Base-by-base conservation (phyloP, 1,140 invertebrate genomes). In the Coenobita brevimanus region DNA sequence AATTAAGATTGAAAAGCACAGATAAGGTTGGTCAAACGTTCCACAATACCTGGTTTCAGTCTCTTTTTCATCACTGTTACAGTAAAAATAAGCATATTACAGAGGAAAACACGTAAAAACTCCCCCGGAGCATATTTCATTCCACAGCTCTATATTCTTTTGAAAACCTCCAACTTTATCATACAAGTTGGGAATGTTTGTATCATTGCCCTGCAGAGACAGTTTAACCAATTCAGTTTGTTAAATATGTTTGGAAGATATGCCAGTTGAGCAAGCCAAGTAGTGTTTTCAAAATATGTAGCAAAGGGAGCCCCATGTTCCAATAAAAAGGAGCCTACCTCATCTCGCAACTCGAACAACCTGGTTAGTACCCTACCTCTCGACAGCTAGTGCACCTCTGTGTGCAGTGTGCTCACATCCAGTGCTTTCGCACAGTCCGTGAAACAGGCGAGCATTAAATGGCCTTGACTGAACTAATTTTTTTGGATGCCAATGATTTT, bases 131-230 rank as follows among this genome's bases (percentile, higher is more conserved):
- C 69, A 73, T 73, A 36, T 73, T 73, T 73, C n/a, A n/a, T 73
- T 36, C 21, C 38, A 41, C 54, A 80, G 54, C 38, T 27, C 30
- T 57, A 36, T 62, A n/a, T 80, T 80, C 78, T 80, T 80, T 80
- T 80, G 78, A 80, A 80, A 80, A 80, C 50, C 78, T 60, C n/a
- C 46, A 80, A 80, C 78, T 80, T 80, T 80, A 33, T 80, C 78
- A 80, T 80, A 78, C 13, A 78, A 46, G 75, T 50, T 78, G 75
- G 54, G 38, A 78, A 46, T 50, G 43, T 78, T 78, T 78, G 38
- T 43, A 30, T 76, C 38, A 10, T 43, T 43, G 17, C 38, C 30
- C 36, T 46, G 78, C 50, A 80, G 78, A 80, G 24, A 80, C 78
- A 80, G n/a, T 80, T 80, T 60, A 80, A 80, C 78, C 62, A 46